A percentile compares a stretch with the other conserved stretches of the same genome.
phyloP scores from a whole-genome alignment of 2,797 vertebrate genomes.

The Aphelocoma californica region DNA sequence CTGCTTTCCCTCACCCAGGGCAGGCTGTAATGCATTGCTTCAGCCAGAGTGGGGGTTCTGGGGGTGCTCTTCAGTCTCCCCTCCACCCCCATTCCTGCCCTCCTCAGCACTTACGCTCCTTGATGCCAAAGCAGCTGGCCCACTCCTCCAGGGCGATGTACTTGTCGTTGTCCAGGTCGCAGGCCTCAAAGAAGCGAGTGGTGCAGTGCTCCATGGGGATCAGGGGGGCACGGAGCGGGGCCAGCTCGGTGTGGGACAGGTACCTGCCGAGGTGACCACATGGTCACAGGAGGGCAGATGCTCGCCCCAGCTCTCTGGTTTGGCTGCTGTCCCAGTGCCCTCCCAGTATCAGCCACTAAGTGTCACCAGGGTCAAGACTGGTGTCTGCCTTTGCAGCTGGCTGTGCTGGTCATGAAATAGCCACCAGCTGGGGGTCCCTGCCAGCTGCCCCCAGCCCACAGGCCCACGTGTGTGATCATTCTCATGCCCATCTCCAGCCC shows the following conservation, averaged over 20 bases:
- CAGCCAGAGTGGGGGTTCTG: background rate
- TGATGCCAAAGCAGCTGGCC: constrained; percentile 96
- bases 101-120: constrained; percentile 85
- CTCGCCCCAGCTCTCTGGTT: background rate
- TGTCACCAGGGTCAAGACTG: background rate
- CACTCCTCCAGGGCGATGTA: constrained; percentile 98
- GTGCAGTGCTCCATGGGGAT: constrained; percentile 99
- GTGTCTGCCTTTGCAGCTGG: background rate
- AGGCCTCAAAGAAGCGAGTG: constrained; percentile 94
- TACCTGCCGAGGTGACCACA: constrained; percentile 75
- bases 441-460: background rate
- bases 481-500: background rate
- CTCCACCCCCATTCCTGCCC: background rate
- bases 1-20: background rate
- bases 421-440: background rate
- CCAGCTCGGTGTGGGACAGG: constrained; percentile 95
- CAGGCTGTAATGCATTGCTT: background rate
- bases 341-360: background rate
- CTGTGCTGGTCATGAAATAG: background rate
- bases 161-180: constrained; percentile 92
- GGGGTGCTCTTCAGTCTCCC: background rate
- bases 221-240: constrained; percentile 94
- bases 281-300: accelerated
- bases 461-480: accelerated
- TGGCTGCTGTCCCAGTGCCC: background rate